phyloP scores from a whole-genome alignment of 2,797 vertebrate genomes.

The Prionace glauca region DNA sequence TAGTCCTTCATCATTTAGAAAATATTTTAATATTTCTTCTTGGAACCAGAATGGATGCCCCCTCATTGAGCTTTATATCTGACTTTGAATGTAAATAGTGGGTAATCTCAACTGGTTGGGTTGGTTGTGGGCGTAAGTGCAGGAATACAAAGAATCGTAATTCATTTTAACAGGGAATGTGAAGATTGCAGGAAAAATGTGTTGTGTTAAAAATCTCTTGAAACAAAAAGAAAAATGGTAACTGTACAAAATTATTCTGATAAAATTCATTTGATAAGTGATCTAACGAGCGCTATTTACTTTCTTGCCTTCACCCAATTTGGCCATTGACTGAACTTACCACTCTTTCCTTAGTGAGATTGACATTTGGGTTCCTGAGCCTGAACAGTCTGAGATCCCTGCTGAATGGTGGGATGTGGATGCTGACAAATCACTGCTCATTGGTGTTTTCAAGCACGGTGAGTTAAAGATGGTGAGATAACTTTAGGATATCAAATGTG shows the following conservation, averaged over 20 bases:
- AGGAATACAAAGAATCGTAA: background rate
- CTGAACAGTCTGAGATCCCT: constrained; percentile 90
- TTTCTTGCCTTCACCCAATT: background rate
- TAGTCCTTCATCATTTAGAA: background rate
- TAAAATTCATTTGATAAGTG: background rate
- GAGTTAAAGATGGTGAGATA: constrained; percentile 47
- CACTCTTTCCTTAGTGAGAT: constrained; percentile 69
- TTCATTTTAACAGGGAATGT: background rate
- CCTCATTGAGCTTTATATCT: background rate
- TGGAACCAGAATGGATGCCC: background rate
- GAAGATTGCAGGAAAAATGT: background rate
- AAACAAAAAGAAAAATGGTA: background rate
- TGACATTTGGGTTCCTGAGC: constrained; percentile 92
- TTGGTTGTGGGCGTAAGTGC: background rate
- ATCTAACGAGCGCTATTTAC: background rate
- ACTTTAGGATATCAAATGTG: background rate
- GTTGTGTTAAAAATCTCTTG: background rate
- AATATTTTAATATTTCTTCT: background rate
- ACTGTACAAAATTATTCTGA: background rate
- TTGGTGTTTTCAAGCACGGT: constrained; percentile 96
- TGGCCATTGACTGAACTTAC: background rate
- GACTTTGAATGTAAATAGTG: background rate
- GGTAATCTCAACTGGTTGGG: background rate
- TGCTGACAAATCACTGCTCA: constrained; percentile 87
- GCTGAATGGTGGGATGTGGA: constrained; percentile 89